phyloP scores from a whole-genome alignment of 2,888 invertebrate genomes.

The Drosophila sordidula region DNA sequence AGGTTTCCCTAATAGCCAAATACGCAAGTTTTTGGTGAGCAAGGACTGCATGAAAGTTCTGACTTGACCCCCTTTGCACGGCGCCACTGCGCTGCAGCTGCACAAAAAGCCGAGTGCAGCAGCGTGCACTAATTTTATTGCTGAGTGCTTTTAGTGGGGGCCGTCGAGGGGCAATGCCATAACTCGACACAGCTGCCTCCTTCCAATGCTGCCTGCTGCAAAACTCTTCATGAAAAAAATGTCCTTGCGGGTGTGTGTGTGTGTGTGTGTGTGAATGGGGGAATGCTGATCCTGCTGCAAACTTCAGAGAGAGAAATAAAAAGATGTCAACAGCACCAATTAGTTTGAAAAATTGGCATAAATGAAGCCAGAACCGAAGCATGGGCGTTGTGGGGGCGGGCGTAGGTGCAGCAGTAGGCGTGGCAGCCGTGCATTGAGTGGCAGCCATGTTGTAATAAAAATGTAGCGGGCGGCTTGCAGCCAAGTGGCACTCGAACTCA shows the following conservation, averaged over 20 bases:
- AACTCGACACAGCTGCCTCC: conserved; percentile 9
- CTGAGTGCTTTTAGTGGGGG: conserved; percentile 75
- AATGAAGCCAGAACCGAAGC: conserved; percentile 72
- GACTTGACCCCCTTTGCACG: background rate
- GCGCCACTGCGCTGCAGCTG: conserved; percentile 24
- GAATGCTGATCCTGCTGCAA: conserved; percentile 33
- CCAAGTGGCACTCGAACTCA: conserved; percentile 62
- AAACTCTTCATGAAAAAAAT: conserved; percentile 33
- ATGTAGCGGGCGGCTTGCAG: conserved; percentile 37
- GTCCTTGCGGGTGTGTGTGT: conserved; percentile 17
- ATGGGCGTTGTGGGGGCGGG: background rate
- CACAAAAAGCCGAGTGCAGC: conserved; percentile 60
- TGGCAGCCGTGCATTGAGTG: conserved; percentile 31
- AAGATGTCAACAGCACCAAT: conserved; percentile 84
- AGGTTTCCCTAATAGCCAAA: too few relatives aligned
- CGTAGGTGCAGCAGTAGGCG: conserved; percentile 17
- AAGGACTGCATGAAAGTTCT: too few relatives aligned
- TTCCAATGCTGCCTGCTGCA: conserved; percentile 11
- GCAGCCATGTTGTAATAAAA: conserved; percentile 56
- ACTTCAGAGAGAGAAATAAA: conserved; percentile 51
- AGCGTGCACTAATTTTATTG: conserved; percentile 78
- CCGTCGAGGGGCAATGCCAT: conserved; percentile 23
- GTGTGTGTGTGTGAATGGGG: background rate
- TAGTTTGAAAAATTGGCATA: conserved; percentile 83
- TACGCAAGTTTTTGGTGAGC: background rate